Evolutionary conservation across 2,113 vertebrate genomes (phyloP), one percentile per base, ranked within the genome.

Genomic region (Saccopteryx bilineata): DNA sequence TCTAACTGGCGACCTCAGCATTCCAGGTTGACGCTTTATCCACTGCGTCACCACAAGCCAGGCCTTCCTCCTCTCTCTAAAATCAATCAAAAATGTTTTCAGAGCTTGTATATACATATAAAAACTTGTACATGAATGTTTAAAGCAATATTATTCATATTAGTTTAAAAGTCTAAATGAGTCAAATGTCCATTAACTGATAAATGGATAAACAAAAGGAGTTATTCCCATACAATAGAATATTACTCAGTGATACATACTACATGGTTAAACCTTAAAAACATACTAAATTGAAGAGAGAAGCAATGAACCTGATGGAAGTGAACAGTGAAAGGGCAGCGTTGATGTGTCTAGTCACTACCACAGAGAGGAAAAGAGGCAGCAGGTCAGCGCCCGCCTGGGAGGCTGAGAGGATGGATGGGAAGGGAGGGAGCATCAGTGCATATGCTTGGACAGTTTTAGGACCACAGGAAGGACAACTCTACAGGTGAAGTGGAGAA

Each of bases 181-280:
- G 31, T 46, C 46, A 63, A 91, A 74, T 63, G 5, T 74, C 56
- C 15, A 24, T 31, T 39, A 78, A 52, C 21, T 52, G 5, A 52
- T 28, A 23, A 60, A 71, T 31, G 24, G 28, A 52, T 61, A 87
- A 83, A 63, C n/a, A 65, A 84, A 75, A 63, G 75, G 54, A 52
- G 31, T 13, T 61, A 69, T 79, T 9, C 12, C 5, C 74, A 87
- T 52, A 72, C 6, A 63, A 71, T 48, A 52, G n/a, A 48, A 28
- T 58, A n/a, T 61, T 79, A 63, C 71, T 85, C 24, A 85, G 26
- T 19, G 39, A 94, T 50, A 61, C 68, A 85, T 48, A 68, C 23
- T 63, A n/a, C 61, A n/a, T 61, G 74, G 54, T 28, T 33, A 10
- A 61, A 56, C 56, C 48, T 78, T 78, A 61, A 76, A 90, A 90